Evolutionary conservation across 1,140 invertebrate species (phyloP).

Genomic region (Psilanteris sp.): DNA sequence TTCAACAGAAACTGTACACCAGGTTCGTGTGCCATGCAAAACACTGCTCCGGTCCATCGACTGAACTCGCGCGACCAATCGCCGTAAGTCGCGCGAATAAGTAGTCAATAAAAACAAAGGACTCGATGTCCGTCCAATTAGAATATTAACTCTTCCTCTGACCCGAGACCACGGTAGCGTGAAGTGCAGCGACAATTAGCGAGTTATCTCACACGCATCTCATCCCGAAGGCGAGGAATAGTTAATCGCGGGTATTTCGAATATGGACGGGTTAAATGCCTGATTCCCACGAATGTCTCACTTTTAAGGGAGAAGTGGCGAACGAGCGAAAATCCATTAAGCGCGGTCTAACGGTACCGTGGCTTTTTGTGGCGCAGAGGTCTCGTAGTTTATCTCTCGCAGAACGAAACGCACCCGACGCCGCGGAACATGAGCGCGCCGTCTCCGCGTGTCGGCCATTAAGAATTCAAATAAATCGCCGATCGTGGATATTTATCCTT

Average conservation of each 20-base stretch:
- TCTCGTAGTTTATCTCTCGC: constrained; percentile 65
- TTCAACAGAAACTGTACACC: too few relatives aligned
- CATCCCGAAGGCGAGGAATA: constrained; percentile 43
- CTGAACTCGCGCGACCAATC: too few relatives aligned
- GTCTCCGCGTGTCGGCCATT: constrained; percentile 59
- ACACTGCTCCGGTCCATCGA: too few relatives aligned
- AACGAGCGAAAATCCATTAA: constrained; percentile 64
- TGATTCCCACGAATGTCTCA: constrained; percentile 63
- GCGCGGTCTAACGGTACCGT: constrained; percentile 57
- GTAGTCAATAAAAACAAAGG: neutral
- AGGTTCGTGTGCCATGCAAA: too few relatives aligned
- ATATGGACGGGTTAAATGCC: constrained; percentile 56
- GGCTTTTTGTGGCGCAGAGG: constrained; percentile 58
- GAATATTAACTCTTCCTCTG: constrained; percentile 51
- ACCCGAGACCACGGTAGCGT: constrained; percentile 40
- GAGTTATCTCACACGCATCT: constrained; percentile 52
- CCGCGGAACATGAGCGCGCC: constrained; percentile 58
- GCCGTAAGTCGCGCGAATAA: too few relatives aligned
- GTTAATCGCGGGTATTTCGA: constrained; percentile 59
- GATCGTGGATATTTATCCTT: constrained; percentile 75
- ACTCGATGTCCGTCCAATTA: constrained; percentile 32
- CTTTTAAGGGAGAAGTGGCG: constrained; percentile 64
- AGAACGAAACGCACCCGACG: constrained; percentile 67
- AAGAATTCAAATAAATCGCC: constrained; percentile 77
- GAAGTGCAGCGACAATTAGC: constrained; percentile 52